These are phyloP conservation scores for Ranitomeya imitator DNA, from an alignment of 2,113 vertebrate genomes.

Conservation along the genomic window DNA sequence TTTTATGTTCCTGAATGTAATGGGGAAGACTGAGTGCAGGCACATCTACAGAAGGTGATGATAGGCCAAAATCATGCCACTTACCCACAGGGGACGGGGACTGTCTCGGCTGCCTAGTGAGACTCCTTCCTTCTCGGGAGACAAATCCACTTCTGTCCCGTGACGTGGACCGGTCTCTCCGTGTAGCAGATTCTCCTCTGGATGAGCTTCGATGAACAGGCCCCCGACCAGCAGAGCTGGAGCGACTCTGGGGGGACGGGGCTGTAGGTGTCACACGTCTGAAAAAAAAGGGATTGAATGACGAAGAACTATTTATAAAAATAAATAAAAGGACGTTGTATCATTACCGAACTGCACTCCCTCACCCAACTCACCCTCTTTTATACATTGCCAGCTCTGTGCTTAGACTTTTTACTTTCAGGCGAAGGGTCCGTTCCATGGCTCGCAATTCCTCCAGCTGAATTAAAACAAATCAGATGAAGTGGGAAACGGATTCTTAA, in stretches of 20 bases:
- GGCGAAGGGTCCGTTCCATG: constrained; percentile 78
- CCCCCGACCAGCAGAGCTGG: constrained; percentile 28
- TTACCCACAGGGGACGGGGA: neutral
- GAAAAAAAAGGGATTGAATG: neutral
- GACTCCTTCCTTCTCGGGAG: constrained; percentile 36
- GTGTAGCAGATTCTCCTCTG: constrained; percentile 64
- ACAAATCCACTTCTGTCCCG: constrained; percentile 71
- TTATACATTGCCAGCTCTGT: constrained; percentile 78
- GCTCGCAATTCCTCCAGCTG: constrained; percentile 83
- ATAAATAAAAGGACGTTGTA: neutral
- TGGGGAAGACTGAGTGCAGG: no score
- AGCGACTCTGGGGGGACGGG: constrained; percentile 23
- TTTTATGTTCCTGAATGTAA: no score
- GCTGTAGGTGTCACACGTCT: constrained; percentile 71
- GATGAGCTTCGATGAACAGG: constrained; percentile 41
- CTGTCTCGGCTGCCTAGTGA: neutral
- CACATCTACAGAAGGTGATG: neutral
- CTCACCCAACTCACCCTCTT: constrained; percentile 87
- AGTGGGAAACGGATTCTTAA: no score
- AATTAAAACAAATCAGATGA: neutral
- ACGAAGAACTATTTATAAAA: neutral
- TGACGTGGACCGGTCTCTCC: constrained; percentile 70
- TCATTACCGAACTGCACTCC: neutral
- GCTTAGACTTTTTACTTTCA: constrained; percentile 81
- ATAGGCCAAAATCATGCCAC: neutral